Percentiles rank a stretch among this genome's conserved stretches.
phyloP scores from a whole-genome alignment of 2,113 vertebrate genomes.

The Mirounga angustirostris region DNA sequence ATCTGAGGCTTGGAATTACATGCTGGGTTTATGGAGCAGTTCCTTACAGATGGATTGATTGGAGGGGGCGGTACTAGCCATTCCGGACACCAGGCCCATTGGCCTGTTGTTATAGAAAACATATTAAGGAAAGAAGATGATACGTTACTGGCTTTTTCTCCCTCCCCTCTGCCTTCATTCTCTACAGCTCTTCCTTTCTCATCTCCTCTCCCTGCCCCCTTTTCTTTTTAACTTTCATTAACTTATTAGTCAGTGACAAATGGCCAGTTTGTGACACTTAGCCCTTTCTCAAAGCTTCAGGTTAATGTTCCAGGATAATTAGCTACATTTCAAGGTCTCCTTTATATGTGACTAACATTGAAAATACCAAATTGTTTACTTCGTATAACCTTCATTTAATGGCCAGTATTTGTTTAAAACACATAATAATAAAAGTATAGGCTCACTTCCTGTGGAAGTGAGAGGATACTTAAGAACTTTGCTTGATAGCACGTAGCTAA shows the following conservation, averaged over 20 bases:
- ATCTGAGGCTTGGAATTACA: conserved; percentile 26
- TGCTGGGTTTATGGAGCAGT: not conserved
- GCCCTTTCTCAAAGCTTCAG: conserved; percentile 36
- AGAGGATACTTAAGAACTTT: not conserved
- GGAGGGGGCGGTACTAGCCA: not conserved
- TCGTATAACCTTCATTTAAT: conserved; percentile 55
- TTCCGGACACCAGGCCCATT: not conserved
- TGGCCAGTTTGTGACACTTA: conserved; percentile 37
- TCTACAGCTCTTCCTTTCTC: not conserved
- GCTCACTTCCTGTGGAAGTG: not conserved
- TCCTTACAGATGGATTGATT: not conserved
- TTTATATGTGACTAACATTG: conserved; percentile 19
- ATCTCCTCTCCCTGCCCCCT: not conserved
- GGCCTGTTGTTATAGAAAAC: conserved; percentile 4
- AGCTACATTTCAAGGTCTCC: conserved; percentile 35
- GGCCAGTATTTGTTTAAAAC: conserved; percentile 42
- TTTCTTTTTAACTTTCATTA: conserved; percentile 15
- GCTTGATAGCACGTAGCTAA: not conserved
- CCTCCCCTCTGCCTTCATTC: not conserved
- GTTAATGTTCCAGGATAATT: conserved; percentile 42
- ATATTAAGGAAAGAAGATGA: conserved; percentile 21
- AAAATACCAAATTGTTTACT: conserved; percentile 12
- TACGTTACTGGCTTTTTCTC: not conserved
- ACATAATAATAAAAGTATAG: not conserved
- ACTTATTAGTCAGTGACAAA: conserved; percentile 30